Percentiles rank a stretch among this genome's conserved stretches.
phyloP scores from a whole-genome alignment of 2,888 invertebrate species.

The Cheiracanthium punctorium region DNA sequence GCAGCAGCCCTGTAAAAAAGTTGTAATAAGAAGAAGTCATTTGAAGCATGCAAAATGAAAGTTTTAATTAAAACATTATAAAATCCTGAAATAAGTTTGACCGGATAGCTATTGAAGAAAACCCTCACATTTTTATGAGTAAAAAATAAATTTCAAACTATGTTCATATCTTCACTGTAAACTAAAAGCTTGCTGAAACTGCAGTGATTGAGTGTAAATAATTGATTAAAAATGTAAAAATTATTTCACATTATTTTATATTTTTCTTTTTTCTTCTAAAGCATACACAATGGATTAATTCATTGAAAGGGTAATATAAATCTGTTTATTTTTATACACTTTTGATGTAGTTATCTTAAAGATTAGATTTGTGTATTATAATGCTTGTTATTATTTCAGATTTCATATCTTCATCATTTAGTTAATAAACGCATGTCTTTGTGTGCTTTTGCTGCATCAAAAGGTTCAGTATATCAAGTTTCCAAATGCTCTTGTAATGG shows the following conservation, averaged over 20 bases:
- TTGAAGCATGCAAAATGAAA: too few species aligned
- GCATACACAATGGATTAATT: not conserved
- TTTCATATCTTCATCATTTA: slow-evolving; percentile 44
- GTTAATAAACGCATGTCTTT: slow-evolving; percentile 42
- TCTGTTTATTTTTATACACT: not conserved
- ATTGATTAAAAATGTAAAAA: not conserved
- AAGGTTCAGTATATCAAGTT: slow-evolving; percentile 37
- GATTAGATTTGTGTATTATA: not conserved
- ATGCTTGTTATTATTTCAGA: not conserved
- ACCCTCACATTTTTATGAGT: not conserved
- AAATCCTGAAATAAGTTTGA: too few species aligned
- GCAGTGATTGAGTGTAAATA: not conserved
- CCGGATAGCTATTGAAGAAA: too few species aligned
- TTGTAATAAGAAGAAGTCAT: too few species aligned
- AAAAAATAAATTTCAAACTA: too few species aligned
- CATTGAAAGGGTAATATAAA: not conserved
- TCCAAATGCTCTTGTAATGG: slow-evolving; percentile 48
- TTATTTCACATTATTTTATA: not conserved
- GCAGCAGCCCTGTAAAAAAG: too few species aligned
- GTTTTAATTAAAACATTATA: too few species aligned
- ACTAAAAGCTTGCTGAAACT: too few species aligned
- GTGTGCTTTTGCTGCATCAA: slow-evolving; percentile 19
- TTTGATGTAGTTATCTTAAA: not conserved
- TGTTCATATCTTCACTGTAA: too few species aligned
- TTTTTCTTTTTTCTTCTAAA: not conserved